Conservation (phyloP, 2,113 vertebrate genomes). For the Oncorhynchus tshawytscha region DNA sequence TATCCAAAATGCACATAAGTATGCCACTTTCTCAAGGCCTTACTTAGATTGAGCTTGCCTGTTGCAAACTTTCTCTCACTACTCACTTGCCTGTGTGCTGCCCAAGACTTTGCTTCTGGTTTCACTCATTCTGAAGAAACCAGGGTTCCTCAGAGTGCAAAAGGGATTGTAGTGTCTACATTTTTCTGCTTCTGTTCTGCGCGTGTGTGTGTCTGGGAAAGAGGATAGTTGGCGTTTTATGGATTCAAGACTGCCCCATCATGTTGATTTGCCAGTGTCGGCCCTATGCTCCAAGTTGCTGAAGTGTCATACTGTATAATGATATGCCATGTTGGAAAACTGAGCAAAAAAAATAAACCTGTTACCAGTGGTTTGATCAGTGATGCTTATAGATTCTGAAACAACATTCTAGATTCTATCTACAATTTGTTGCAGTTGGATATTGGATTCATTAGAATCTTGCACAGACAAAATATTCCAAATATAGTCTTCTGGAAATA, state of each 20-base stretch:
- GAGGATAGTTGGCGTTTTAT: not conserved
- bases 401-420: not conserved
- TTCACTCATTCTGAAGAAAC: conserved; percentile 10
- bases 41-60: conserved; percentile 61
- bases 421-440: too few species aligned
- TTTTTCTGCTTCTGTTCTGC: not conserved
- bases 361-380: not conserved
- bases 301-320: not conserved
- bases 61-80: conserved; percentile 54
- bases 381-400: not conserved
- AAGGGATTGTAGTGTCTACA: conserved; percentile 58
- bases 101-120: conserved; percentile 40
- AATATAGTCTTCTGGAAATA: too few species aligned
- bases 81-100: conserved; percentile 59
- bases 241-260: not conserved
- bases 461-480: too few species aligned
- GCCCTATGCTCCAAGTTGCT: not conserved
- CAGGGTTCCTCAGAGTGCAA: conserved; percentile 50
- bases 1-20: conserved; percentile 20
- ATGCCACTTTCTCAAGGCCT: conserved; percentile 64
- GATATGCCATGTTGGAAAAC: not conserved
- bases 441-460: too few species aligned
- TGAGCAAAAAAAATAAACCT: not conserved
- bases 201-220: not conserved
- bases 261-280: not conserved